These are phyloP conservation scores for Amitus sp. DNA, from an alignment of 2,888 invertebrate species.

Conservation along the genomic window DNA sequence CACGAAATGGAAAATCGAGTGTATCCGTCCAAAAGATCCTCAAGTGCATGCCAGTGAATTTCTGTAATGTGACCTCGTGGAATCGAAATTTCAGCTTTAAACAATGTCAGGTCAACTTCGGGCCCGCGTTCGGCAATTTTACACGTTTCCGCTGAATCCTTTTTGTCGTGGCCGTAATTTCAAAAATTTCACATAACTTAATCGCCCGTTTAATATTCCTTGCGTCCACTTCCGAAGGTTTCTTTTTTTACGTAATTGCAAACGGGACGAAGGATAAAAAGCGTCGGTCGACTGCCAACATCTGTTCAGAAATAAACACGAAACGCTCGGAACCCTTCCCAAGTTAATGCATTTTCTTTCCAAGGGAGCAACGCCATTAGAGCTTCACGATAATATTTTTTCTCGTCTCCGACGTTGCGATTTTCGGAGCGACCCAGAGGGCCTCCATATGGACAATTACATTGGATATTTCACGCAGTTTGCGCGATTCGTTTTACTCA, in stretches of 20 bases:
- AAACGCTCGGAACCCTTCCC: constrained; percentile 25
- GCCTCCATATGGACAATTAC: too few species aligned
- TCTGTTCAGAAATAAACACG: constrained; percentile 38
- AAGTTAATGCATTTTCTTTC: constrained; percentile 30
- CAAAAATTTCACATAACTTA: constrained; percentile 3
- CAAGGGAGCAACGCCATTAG: constrained; percentile 17
- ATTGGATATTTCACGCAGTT: too few species aligned
- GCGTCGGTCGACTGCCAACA: constrained; percentile 31
- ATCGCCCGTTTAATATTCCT: constrained; percentile 1
- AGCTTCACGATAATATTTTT: background rate
- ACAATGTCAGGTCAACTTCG: too few species aligned
- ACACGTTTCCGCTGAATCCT: too few species aligned
- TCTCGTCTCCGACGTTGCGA: background rate
- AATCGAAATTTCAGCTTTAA: too few species aligned
- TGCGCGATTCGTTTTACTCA: too few species aligned
- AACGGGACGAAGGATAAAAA: constrained; percentile 29
- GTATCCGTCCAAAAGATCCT: too few species aligned
- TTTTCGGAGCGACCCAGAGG: background rate
- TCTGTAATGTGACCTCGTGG: too few species aligned
- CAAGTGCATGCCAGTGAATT: too few species aligned
- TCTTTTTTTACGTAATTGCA: constrained; percentile 34
- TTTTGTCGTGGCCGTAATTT: too few species aligned
- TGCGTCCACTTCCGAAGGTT: constrained; percentile 21
- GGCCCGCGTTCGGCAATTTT: too few species aligned
- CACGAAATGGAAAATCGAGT: too few species aligned